A percentile compares a stretch with the other conserved stretches of the same genome.
These are phyloP conservation scores for Dascyllus trimaculatus DNA, from an alignment of 2,113 vertebrate genomes.

Conservation along the genomic window DNA sequence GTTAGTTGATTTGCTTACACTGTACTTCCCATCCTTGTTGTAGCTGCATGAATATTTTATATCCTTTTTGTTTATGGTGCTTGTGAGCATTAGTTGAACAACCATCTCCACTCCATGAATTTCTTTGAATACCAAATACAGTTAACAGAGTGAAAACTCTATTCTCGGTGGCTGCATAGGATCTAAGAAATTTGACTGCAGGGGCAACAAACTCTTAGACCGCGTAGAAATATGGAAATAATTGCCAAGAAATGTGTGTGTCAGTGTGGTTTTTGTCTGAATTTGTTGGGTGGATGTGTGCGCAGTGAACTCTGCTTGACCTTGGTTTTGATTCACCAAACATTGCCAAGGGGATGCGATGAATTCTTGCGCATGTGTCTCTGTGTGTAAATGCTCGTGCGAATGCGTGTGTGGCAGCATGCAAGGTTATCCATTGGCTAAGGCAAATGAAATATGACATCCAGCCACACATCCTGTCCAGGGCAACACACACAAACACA, in stretches of 20 bases:
- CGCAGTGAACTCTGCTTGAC: slow-evolving; percentile 72
- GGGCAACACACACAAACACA: slow-evolving; percentile 33
- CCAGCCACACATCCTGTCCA: slow-evolving; percentile 44
- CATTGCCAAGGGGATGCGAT: slow-evolving; percentile 68
- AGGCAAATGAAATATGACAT: slow-evolving; percentile 76
- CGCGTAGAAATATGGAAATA: slow-evolving; percentile 59
- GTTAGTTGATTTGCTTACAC: slow-evolving; percentile 73
- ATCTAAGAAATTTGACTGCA: slow-evolving; percentile 68
- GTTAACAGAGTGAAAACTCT: slow-evolving; percentile 53
- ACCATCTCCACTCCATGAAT: slow-evolving; percentile 59
- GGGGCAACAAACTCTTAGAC: slow-evolving; percentile 58
- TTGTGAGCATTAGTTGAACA: slow-evolving; percentile 68
- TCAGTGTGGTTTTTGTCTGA: slow-evolving; percentile 47
- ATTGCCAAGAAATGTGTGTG: slow-evolving; percentile 49
- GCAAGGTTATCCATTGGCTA: slow-evolving; percentile 75
- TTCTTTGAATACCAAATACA: slow-evolving; percentile 71
- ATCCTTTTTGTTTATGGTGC: slow-evolving; percentile 74
- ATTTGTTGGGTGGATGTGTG: slow-evolving; percentile 47
- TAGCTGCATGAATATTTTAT: slow-evolving; percentile 77
- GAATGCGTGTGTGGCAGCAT: slow-evolving; percentile 55
- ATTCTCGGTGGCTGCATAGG: slow-evolving; percentile 58
- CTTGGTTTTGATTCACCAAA: slow-evolving; percentile 78
- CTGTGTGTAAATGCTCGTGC: slow-evolving; percentile 54
- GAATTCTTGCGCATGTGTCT: slow-evolving; percentile 63
- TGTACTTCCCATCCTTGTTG: slow-evolving; percentile 72